Percentiles rank a stretch among this genome's conserved stretches.
Conservation (phyloP, 1,140 invertebrate species). For the Lordiphosa mommai region DNA sequence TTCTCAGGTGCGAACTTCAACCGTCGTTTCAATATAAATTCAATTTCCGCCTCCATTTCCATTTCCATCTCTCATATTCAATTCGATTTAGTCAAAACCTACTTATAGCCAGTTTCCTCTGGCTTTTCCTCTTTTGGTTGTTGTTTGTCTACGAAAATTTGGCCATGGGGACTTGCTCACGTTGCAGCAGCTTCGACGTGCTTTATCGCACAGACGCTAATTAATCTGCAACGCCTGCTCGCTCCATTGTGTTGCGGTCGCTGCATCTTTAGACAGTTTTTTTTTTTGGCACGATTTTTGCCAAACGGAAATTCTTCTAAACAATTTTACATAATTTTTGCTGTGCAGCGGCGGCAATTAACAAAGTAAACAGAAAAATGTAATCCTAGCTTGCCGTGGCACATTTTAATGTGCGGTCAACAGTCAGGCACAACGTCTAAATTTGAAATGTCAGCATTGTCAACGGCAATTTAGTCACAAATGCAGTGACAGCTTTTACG, state of each 20-base stretch:
- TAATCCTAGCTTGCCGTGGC: slow-evolving; percentile 52
- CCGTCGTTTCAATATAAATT: too few relatives aligned
- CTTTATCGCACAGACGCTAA: slow-evolving; percentile 68
- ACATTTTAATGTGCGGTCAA: slow-evolving; percentile 63
- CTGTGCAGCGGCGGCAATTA: slow-evolving; percentile 37
- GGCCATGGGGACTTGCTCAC: slow-evolving; percentile 24
- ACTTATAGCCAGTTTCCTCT: too few relatives aligned
- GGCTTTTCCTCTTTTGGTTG: too few relatives aligned
- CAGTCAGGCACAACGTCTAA: slow-evolving; percentile 53
- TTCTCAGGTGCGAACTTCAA: too few relatives aligned
- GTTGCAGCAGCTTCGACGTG: slow-evolving; percentile 48
- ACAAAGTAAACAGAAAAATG: slow-evolving; percentile 29
- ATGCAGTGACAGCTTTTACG: slow-evolving; percentile 23
- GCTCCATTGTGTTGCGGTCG: slow-evolving; percentile 44
- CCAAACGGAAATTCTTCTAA: slow-evolving; percentile 44
- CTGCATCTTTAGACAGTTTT: slow-evolving; percentile 39
- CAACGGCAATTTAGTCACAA: slow-evolving; percentile 50
- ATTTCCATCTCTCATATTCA: too few relatives aligned
- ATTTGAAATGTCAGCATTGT: slow-evolving; percentile 74
- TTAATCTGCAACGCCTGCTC: slow-evolving; percentile 60
- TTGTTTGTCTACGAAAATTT: slow-evolving; percentile 6
- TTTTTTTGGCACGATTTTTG: slow-evolving; percentile 53
- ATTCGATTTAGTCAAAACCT: too few relatives aligned
- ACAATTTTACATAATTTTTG: slow-evolving; percentile 53
- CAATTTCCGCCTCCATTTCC: neutral